phyloP scores from a whole-genome alignment of 2,888 invertebrate genomes.

The Fabriciana adippe region DNA sequence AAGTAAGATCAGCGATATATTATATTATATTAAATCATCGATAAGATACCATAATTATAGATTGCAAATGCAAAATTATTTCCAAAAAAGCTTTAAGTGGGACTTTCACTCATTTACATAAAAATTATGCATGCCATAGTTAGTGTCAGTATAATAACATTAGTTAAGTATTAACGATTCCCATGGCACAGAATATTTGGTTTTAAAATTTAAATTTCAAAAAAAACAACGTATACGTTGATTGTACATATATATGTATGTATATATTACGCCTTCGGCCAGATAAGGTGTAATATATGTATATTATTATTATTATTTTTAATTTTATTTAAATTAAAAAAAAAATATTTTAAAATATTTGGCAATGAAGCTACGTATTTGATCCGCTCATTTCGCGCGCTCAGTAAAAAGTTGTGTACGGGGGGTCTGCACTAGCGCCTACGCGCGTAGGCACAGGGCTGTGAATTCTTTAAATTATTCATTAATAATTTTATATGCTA shows the following conservation, averaged over 20 bases:
- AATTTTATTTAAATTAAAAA: too few species aligned
- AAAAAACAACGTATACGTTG: neutral
- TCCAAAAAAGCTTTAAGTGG: neutral
- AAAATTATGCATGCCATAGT: neutral
- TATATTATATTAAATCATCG: slow-evolving; percentile 3
- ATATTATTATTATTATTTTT: neutral
- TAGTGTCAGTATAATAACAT: neutral
- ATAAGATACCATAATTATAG: slow-evolving; percentile 5
- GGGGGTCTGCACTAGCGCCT: slow-evolving; percentile 65
- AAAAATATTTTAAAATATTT: slow-evolving; percentile 2
- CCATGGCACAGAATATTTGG: too few species aligned
- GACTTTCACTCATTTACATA: slow-evolving; percentile 17
- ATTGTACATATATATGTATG: too few species aligned
- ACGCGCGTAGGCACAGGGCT: slow-evolving; percentile 48
- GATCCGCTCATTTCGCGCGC: slow-evolving; percentile 80
- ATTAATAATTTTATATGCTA: slow-evolving; percentile 3
- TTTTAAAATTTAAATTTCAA: neutral
- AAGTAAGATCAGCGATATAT: neutral
- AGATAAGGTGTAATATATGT: too few species aligned
- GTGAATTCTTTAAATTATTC: slow-evolving; percentile 11
- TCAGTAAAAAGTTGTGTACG: slow-evolving; percentile 79
- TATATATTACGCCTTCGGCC: too few species aligned
- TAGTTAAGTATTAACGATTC: too few species aligned
- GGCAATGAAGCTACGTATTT: slow-evolving; percentile 78
- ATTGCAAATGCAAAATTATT: neutral